Percentiles rank a stretch among this genome's conserved stretches.
Evolutionary conservation across 2,113 vertebrate genomes (phyloP).

Genomic region (Crotalus helleri): DNA sequence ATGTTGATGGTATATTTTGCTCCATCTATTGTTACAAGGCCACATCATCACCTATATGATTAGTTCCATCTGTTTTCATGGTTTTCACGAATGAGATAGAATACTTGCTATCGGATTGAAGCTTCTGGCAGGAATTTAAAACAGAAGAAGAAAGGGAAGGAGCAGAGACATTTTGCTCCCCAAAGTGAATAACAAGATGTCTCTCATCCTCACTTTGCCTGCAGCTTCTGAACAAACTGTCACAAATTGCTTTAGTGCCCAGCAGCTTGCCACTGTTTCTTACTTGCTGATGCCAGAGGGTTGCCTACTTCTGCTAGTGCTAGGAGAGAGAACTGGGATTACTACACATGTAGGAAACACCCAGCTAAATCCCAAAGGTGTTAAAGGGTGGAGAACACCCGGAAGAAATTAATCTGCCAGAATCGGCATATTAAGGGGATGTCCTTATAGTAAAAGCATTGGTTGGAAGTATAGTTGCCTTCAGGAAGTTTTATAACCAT

Average conservation of each 20-base stretch:
- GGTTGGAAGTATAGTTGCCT: neutral
- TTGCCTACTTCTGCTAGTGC: neutral
- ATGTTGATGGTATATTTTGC: slow-evolving; percentile 46
- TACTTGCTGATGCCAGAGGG: neutral
- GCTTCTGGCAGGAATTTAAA: slow-evolving; percentile 50
- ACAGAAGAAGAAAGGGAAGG: slow-evolving; percentile 35
- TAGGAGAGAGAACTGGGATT: slow-evolving; percentile 41
- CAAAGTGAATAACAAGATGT: neutral
- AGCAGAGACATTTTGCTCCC: neutral
- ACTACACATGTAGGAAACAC: slow-evolving; percentile 8
- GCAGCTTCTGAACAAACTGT: neutral
- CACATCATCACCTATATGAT: slow-evolving; percentile 53
- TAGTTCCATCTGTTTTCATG: slow-evolving; percentile 57
- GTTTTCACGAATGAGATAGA: neutral
- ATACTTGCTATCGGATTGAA: slow-evolving; percentile 31
- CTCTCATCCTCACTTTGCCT: neutral
- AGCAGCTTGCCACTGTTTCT: neutral
- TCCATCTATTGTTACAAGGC: slow-evolving; percentile 49
- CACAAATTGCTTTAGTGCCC: neutral
- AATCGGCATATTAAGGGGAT: slow-evolving; percentile 44
- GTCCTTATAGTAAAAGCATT: slow-evolving; percentile 30
- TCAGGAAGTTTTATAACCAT: neutral
- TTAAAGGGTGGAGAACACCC: slow-evolving; percentile 5
- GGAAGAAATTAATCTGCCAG: slow-evolving; percentile 41
- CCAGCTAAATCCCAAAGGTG: slow-evolving; percentile 38